Evolutionary conservation across 2,888 invertebrate species (phyloP).

Genomic region (Acleris emargana): DNA sequence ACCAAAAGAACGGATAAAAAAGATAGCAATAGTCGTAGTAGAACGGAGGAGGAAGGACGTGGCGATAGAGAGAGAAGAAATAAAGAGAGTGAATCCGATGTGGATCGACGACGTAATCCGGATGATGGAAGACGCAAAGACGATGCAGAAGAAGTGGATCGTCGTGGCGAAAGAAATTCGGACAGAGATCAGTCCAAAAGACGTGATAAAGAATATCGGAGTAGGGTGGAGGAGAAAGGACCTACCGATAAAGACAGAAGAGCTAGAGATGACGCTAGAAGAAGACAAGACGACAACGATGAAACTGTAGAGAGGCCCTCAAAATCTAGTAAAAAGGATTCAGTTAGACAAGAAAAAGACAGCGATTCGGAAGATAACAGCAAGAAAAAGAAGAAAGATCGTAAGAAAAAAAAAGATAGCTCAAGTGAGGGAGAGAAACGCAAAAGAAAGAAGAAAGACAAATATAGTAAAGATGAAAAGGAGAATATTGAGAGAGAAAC

Average conservation of each 20-base stretch:
- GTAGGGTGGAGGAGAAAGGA: not conserved
- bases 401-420: constrained; percentile 13
- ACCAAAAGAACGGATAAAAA: not conserved
- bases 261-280: constrained; percentile 15
- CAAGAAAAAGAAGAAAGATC: constrained; percentile 35
- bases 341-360: constrained; percentile 38
- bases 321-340: constrained; percentile 25
- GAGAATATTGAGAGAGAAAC: constrained; percentile 30
- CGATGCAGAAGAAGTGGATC: not conserved
- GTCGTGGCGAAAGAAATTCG: not conserved
- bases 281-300: constrained; percentile 36
- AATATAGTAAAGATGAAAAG: constrained; percentile 32
- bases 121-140: too few species aligned
- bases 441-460: constrained; percentile 36
- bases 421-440: constrained; percentile 25
- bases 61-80: constrained; percentile 19
- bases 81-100: too few species aligned
- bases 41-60: not conserved
- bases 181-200: not conserved
- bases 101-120: too few species aligned
- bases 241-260: constrained; percentile 7
- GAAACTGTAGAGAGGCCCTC: too few species aligned
- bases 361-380: constrained; percentile 39
- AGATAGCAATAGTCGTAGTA: not conserved
- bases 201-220: not conserved